Evolutionary conservation across 2,113 vertebrate genomes (phyloP).

Genomic region (Hassar affinis): DNA sequence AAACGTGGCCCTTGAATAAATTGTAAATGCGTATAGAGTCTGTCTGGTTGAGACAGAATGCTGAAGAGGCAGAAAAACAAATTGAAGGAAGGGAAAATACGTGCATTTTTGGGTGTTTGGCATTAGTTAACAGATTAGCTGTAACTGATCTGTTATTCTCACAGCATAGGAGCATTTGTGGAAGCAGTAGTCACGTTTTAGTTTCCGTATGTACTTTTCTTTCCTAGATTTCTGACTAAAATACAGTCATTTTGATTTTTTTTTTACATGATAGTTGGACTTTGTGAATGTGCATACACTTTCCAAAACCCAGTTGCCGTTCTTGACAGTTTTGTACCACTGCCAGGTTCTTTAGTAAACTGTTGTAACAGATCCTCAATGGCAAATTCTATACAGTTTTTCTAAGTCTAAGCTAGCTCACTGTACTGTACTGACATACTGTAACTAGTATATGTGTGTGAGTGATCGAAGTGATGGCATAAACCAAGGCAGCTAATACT

Average conservation of each 20-base stretch:
- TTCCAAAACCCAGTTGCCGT: background rate
- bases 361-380: background rate
- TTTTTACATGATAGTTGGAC: background rate
- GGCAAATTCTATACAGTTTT: background rate
- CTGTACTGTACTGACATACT: no score
- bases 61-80: conserved; percentile 8
- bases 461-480: no score
- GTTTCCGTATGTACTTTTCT: background rate
- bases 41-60: background rate
- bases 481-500: no score
- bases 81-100: background rate
- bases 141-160: background rate
- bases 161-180: background rate
- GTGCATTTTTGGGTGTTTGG: background rate
- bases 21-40: conserved; percentile 13
- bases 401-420: background rate
- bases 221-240: background rate
- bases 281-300: background rate
- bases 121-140: background rate
- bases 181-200: background rate
- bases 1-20: conserved; percentile 26
- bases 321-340: background rate
- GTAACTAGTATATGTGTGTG: no score
- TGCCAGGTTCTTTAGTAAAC: background rate
- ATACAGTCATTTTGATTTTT: background rate